Evolutionary conservation across 2,888 invertebrate genomes (phyloP), one percentile per base, ranked within the genome.

Genomic region (Hypomecis punctinalis): DNA sequence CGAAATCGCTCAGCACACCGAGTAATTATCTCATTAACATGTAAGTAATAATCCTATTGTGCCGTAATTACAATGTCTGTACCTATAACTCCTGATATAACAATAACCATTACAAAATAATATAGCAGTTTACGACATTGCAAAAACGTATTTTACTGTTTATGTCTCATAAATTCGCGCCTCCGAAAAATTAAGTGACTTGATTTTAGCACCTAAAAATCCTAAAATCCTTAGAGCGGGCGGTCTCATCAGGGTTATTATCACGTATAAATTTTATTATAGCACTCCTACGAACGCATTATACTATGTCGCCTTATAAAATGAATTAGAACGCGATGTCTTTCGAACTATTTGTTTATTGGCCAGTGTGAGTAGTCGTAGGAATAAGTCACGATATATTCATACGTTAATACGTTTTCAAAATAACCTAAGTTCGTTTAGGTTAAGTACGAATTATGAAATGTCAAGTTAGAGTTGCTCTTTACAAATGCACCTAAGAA

Each of bases 101-200:
- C 40, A 37, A 45, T 37, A 37, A 11, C 13, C 13, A 37, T 13
- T 37, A 40, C 33, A 65, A 61, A 54, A 61, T 66, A 60, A 61
- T 59, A 70, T 69, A 74, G 63, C 65, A 70, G 58, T 71, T 70
- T 56, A 68, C 69, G 65, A 69, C 67, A 64, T 61, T 67, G 40
- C 59, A 55, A 64, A 64, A 60, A 51, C 51, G 55, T 39, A 60
- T 64, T 64, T 58, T n/a, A 60, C 59, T 55, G 59, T 60, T 64
- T 60, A 64, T 60, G 36, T 46, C 48, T 59, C 64, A 51, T 64
- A 55, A 64, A 60, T 55, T 55, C 39, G 35, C 54, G 36, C 59
- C 43, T 13, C 42, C 23, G 55, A 58, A 61, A 63, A 63, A 37
- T 54, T 54, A 59, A 59, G 55, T 40, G 46, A 60, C 59, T 60